Percentiles rank a stretch among this genome's conserved stretches.
Conservation (phyloP, 2,797 vertebrate genomes). For the Tragopan temminckii region DNA sequence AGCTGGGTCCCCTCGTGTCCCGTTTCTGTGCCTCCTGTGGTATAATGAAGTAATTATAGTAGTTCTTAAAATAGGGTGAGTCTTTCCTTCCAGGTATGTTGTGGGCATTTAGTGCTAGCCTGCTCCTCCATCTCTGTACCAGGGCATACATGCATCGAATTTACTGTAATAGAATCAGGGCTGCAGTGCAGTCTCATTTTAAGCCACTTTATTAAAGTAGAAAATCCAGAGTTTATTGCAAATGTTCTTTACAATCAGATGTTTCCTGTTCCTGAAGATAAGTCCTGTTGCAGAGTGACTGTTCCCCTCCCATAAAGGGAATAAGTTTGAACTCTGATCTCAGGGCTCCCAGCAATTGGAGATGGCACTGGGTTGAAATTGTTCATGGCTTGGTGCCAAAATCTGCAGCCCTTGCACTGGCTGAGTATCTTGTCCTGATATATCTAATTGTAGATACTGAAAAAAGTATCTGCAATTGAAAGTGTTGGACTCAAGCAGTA, state of each 20-base stretch:
- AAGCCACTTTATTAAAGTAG: conserved; percentile 43
- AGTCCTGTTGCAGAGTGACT: conserved; percentile 68
- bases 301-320: conserved; percentile 35
- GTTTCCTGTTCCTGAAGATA: conserved; percentile 79
- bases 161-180: background rate
- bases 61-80: background rate
- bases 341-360: background rate
- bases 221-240: conserved; percentile 63
- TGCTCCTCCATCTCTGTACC: fast-evolving
- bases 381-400: background rate
- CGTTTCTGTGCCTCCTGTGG: fast-evolving
- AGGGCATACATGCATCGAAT: background rate
- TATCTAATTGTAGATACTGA: background rate
- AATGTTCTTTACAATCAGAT: conserved; percentile 73
- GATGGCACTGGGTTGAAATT: background rate
- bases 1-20: fast-evolving
- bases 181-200: background rate
- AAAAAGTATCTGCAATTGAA: background rate
- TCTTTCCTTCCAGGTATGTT: fast-evolving
- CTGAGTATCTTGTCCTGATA: background rate
- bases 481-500: background rate
- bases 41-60: background rate
- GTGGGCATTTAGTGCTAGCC: background rate
- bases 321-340: conserved; percentile 17
- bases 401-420: background rate